Evolutionary conservation across 2,113 vertebrate species (phyloP), one percentile per base, ranked within the genome.

Genomic region (Nerophis lumbriciformis): DNA sequence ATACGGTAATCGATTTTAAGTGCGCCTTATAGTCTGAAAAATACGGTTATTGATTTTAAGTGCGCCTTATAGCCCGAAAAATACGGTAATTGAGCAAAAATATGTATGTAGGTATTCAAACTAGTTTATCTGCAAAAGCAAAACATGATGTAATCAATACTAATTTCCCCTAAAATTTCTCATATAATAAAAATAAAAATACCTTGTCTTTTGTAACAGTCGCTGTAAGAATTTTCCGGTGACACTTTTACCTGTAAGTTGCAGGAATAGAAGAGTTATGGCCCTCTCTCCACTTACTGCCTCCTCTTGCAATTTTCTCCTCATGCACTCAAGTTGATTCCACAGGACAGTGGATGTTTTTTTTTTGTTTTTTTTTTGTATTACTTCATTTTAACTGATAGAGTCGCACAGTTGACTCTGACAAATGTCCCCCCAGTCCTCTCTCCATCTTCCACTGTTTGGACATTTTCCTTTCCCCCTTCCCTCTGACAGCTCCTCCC

Each of bases 391-490:
- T 63, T 35, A 63, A 70, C 48, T 57, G 42, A 59, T 35, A 10
- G 47, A 48, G 28, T 42, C 48, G 47, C 38, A 15, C 38, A 15
- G 5, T 3, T 44, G 1, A 53, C 66, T 8, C 7, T 58, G 61
- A 56, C 59, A 61, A 50, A 61, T 62, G 11, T 57, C 36, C 55
- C 55, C 63, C 55, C 28, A 21, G 50, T 0, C 60, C 28, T 61
- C 10, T 9, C 51, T 15, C 28, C 50, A 5, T 47, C 53, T 50
- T 66, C 42, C 52, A 28, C 54, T 65, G 36, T 75, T 48, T 68
- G 65, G 55, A 42, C 36, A 70, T 66, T 67, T 66, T 39, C 57
- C 65, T 49, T 55, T 45, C 28, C 15, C 56, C 19, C 3, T 48
- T 9, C 57, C 19, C 3, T 48, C 6, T 61, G 4, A 14, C 42